Evolutionary conservation across 2,888 invertebrate species (phyloP), one percentile per base, ranked within the genome.

Genomic region (Julus scandinavius): DNA sequence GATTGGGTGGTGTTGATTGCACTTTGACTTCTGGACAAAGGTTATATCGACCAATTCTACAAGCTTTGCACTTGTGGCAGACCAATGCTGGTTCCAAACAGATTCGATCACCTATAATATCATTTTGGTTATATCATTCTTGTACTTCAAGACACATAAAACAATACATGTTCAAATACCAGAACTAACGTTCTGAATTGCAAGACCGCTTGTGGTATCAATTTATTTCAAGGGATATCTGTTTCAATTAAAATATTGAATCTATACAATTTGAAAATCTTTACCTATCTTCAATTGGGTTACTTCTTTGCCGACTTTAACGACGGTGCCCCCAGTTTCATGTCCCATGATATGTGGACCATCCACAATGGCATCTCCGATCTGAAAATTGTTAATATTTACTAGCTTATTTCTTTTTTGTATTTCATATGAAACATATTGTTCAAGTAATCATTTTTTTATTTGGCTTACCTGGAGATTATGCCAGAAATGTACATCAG

Each of bases 401-500:
- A n/a, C 15, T 0, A n/a, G 20, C 83, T 41, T 3, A 11, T 13
- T 80, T 80, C 2, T 17, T 15, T 83, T 38, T 38, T 38, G 17
- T n/a, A 41, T 83, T 11, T 13, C 15, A 17, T 15, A 54, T 15
- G 29, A 54, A 17, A 54, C 50, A 54, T 54, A 45, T 7, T 45
- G 45, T 15, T 93, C 93, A 87, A 93, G 93, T 5, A 90, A 0
- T 54, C 29, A 54, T 54, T 54, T 54, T 54, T 17, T 54, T 54
- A 54, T 54, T 54, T 54, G 15, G 15, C 15, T 15, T 54, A 17
- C 15, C 17, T 54, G 90, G 9, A 93, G 93, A 89, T 92, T 91
- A 29, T 91, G 91, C 92, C 92, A 93, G 90, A 93, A 93, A 90
- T 93, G 93, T 2, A 93, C 93, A 90, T 93, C 93, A n/a, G 93